Base-by-base conservation (phyloP, 2,113 vertebrate genomes). In the Cinclus cinclus region DNA sequence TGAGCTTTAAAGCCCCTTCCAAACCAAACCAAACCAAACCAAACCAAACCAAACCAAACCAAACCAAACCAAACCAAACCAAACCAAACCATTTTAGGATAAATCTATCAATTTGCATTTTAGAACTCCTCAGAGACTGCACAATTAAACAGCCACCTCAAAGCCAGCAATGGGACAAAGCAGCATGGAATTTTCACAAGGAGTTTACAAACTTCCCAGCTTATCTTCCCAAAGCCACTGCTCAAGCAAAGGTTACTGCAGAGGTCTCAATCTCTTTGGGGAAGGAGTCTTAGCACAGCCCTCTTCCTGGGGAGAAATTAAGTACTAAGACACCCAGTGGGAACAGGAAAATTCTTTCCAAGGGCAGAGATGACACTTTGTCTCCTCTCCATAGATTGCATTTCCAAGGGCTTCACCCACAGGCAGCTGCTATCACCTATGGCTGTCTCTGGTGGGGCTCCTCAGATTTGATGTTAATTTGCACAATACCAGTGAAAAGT, bases 161-260 rank as follows among this genome's bases (percentile, higher is more conserved):
- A 77, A 69, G n/a, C 2, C 2, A 31, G 39, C 44, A 76, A 35
- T 0, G 24, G 35, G 42, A 76, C 25, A 35, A 71, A 82, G 67
- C 23, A 82, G 18, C 27, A 27, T 0, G 0, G 46, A 35, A 53
- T 46, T 83, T 67, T 69, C 52, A 3, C 3, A 46, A 8, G 14
- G 3, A 33, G 24, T 11, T 52, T 24, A 70, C 2, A 8, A 31
- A 50, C 20, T 4, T 39, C 20, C 10, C 37, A 25, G 13, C 9
- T 28, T 17, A 30, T 21, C 39, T 60, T 73, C 42, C 64, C 19
- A 35, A 77, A 74, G 10, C 69, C 35, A 13, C 9, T 41, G 79
- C n/a, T 41, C 58, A 75, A n/a, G 37, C 46, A 46, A 2, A 5
- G 33, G 27, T 37, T 31, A 33, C 56, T 41, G 11, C 28, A 52